Base-by-base conservation (phyloP, 2,797 vertebrate species). In the Poecilia wingei region DNA sequence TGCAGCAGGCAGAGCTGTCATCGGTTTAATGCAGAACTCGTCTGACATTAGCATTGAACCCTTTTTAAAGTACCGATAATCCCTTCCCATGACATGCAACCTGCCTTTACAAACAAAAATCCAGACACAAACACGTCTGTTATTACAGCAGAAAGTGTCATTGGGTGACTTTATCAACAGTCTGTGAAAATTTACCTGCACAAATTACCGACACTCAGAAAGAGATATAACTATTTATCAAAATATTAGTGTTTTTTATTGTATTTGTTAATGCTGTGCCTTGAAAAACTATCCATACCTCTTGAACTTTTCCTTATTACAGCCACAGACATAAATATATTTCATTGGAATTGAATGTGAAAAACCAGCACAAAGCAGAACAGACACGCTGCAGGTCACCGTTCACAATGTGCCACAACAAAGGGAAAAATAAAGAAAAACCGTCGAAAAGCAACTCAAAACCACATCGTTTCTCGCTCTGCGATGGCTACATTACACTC, bases 1-100 rank as follows among this genome's bases (percentile, higher is more conserved):
- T 89, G 74, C 79, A 82, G 87, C 86, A 59, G 33, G 71, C 74
- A 47, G 75, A 75, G 61, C 61, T 82, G 87, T 86, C 88, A 88
- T 43, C 55, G 73, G 76, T 66, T 71, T 77, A 47, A 31, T 59
- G 6, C 13, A 47, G 71, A 45, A 41, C 72, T 57, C 31, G 49
- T 79, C 49, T 78, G 85, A 90, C 80, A 87, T 87, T 91, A 92
- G 93, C 86, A 92, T 88, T 85, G 94, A 94, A 87, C 70, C 87
- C 90, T 90, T 87, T 91, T 94, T 14, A 93, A 93, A 91, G 93
- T 85, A 55, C 79, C 76, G 78, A 81, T 95, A 95, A 96, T 95
- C 94, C 91, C 43, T 82, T 80, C 77, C 72, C 70, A 74, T 89
- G 88, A 89, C 89, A 92, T 61, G 69, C 81, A 87, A 84, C 81